These are phyloP conservation scores for Cynoglossus semilaevis DNA, from an alignment of 2,113 vertebrate species.

Conservation along the genomic window DNA sequence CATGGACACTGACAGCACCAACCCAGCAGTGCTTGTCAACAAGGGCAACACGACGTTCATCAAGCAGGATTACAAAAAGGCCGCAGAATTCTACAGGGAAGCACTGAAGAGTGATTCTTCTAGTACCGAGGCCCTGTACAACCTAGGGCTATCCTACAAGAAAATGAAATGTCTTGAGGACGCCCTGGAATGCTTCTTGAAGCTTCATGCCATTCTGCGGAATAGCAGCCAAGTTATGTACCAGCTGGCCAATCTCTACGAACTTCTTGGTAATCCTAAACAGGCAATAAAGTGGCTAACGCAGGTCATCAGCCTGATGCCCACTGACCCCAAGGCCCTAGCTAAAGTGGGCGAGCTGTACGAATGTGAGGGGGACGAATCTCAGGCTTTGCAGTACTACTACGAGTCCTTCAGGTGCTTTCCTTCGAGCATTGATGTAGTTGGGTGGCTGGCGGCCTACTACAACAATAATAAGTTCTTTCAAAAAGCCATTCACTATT, in stretches of 20 bases:
- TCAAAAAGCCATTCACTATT: conserved; percentile 98
- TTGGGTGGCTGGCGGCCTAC: conserved; percentile 95
- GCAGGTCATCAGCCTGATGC: conserved; percentile 88
- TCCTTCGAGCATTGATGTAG: conserved; percentile 93
- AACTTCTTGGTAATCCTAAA: conserved; percentile 86
- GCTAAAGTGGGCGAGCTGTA: conserved; percentile 90
- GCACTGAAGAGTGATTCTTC: conserved; percentile 94
- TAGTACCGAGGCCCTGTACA: conserved; percentile 95
- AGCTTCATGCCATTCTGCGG: conserved; percentile 91
- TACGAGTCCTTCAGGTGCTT: conserved; percentile 95
- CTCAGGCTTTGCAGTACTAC: conserved; percentile 94
- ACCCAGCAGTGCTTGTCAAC: conserved; percentile 92
- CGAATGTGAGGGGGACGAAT: conserved; percentile 89
- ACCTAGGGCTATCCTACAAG: conserved; percentile 92
- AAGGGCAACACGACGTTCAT: conserved; percentile 92
- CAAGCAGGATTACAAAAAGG: conserved; percentile 89
- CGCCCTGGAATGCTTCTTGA: conserved; percentile 92
- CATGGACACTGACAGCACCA: conserved; percentile 92
- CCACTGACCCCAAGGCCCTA: conserved; percentile 85
- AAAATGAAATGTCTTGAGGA: conserved; percentile 85
- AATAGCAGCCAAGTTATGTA: conserved; percentile 90
- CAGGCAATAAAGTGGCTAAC: conserved; percentile 94
- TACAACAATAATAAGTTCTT: conserved; percentile 96
- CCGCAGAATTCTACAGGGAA: conserved; percentile 94
- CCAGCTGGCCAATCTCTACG: conserved; percentile 90